Conservation (phyloP, 2,797 vertebrate species). For the Erithacus rubecula region DNA sequence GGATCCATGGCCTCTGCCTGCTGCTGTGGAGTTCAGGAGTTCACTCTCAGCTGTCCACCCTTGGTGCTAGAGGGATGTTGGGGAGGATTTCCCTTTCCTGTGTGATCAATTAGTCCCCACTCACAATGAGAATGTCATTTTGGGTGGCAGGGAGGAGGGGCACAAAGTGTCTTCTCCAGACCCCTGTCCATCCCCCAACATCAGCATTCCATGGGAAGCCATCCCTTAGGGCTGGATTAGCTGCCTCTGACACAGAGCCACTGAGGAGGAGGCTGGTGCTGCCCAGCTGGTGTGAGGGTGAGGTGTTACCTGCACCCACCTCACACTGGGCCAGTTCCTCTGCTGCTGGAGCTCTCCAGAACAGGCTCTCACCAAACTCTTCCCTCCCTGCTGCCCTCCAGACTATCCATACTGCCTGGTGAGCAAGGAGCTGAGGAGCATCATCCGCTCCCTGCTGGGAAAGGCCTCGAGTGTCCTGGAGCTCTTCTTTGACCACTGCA, state of each 20-base stretch:
- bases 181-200: rapidly evolving
- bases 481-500: constrained; percentile 92
- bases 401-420: constrained; percentile 92
- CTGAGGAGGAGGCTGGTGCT: background rate
- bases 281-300: background rate
- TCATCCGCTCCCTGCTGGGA: constrained; percentile 83
- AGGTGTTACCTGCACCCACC: rapidly evolving
- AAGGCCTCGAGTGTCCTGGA: constrained; percentile 78
- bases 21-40: background rate
- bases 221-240: background rate
- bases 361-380: rapidly evolving
- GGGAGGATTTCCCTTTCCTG: background rate
- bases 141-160: rapidly evolving
- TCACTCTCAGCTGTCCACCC: rapidly evolving
- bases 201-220: rapidly evolving
- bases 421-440: constrained; percentile 82
- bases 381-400: constrained; percentile 24
- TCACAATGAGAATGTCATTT: rapidly evolving
- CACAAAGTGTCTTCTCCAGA: rapidly evolving
- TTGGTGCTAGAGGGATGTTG: rapidly evolving
- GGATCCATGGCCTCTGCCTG: rapidly evolving
- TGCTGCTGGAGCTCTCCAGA: background rate
- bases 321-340: rapidly evolving
- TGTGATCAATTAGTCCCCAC: rapidly evolving
- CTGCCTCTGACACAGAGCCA: rapidly evolving